Percentiles rank a stretch among this genome's conserved stretches.
phyloP scores from a whole-genome alignment of 2,797 vertebrate species.

The Mormyrops attenuatus region DNA sequence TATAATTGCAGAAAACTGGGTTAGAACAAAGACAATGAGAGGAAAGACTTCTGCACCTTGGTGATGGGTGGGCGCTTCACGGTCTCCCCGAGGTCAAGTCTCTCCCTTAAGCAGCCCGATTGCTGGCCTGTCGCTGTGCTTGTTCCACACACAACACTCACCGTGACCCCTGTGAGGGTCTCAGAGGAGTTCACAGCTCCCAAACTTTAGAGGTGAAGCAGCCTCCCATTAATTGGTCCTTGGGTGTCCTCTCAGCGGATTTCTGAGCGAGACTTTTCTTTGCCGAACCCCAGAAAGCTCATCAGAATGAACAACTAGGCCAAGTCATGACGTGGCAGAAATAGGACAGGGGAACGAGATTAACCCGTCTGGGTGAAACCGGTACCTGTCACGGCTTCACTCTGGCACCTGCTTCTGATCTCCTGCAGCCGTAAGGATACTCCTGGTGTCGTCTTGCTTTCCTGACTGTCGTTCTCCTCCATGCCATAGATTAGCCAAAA shows the following conservation, averaged over 20 bases:
- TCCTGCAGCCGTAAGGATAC: not conserved
- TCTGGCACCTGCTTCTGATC: not conserved
- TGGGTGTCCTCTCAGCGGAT: not conserved
- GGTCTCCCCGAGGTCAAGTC: not conserved
- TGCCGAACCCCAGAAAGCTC: not conserved
- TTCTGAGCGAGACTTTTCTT: not conserved
- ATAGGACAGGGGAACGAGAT: not conserved
- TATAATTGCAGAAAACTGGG: not conserved
- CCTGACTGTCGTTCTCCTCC: not conserved
- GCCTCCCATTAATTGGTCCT: not conserved
- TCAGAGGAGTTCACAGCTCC: not conserved
- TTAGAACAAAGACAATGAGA: not conserved
- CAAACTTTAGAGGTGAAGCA: not conserved
- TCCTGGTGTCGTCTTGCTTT: too few relatives aligned
- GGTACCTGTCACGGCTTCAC: not conserved
- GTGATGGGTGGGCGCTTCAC: not conserved
- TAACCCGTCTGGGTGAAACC: not conserved
- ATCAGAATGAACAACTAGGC: not conserved
- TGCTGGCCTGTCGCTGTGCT: not conserved
- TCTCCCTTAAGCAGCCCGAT: not conserved
- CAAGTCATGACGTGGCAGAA: not conserved
- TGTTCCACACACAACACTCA: not conserved
- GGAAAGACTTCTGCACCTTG: not conserved
- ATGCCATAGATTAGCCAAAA: conserved; percentile 84
- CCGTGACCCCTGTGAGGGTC: not conserved